Evolutionary conservation across 2,888 invertebrate genomes (phyloP).

Genomic region (Napeogenes inachia): DNA sequence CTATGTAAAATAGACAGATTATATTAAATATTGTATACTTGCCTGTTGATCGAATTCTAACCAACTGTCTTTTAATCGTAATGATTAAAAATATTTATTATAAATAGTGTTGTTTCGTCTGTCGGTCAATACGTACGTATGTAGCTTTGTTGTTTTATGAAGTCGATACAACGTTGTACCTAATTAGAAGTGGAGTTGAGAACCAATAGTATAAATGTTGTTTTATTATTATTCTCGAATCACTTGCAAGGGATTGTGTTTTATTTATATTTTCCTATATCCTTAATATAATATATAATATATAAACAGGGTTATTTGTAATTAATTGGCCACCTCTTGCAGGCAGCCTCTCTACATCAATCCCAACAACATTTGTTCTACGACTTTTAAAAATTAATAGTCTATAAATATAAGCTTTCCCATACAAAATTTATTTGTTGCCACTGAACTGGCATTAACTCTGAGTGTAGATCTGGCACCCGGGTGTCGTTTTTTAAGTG

Average conservation of each 20-base stretch:
- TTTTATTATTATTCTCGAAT: constrained; percentile 76
- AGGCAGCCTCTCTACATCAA: too few relatives aligned
- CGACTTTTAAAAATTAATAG: too few relatives aligned
- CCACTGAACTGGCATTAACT: too few relatives aligned
- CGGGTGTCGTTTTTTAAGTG: too few relatives aligned
- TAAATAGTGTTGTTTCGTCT: constrained; percentile 24
- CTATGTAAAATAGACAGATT: constrained; percentile 34
- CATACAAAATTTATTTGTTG: too few relatives aligned
- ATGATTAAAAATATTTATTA: constrained; percentile 10
- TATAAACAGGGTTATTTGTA: too few relatives aligned
- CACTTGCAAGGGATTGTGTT: constrained; percentile 71
- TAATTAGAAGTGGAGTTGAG: constrained; percentile 69
- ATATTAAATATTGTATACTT: constrained; percentile 57
- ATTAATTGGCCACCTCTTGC: too few relatives aligned
- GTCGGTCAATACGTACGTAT: constrained; percentile 46
- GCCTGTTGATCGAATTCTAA: constrained; percentile 43
- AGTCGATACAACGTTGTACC: constrained; percentile 71
- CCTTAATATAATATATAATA: neutral
- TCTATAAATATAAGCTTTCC: too few relatives aligned
- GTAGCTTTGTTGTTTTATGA: constrained; percentile 70
- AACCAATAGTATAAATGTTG: constrained; percentile 77
- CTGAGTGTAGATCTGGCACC: too few relatives aligned
- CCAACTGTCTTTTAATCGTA: too few relatives aligned
- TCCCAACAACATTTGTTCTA: too few relatives aligned
- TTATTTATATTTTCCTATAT: constrained; percentile 45